Evolutionary conservation across 2,797 vertebrate genomes (phyloP), one percentile per base, ranked within the genome.

Genomic region (Phataginus tricuspis): DNA sequence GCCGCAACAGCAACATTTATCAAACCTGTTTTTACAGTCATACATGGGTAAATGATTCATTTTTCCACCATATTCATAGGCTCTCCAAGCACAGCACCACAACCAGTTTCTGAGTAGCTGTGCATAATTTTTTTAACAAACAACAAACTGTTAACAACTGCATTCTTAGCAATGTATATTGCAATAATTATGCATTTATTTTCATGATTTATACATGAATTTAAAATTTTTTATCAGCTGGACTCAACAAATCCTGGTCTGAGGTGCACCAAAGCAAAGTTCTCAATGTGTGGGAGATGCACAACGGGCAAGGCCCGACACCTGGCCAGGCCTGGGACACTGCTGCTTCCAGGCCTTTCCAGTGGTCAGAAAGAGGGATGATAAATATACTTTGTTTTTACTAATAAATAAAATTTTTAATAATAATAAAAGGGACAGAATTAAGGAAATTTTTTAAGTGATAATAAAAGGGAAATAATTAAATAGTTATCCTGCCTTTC

Each of bases 101-200:
- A 99, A 92, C 99, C 99, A 2, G 99, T 34, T 25, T 99, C 99
- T 0, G 97, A 19, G 0, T 98, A 82, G 6, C 98, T 99, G 98
- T 99, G 99, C 97, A 99, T 97, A 98, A 99, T 99, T 98, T 99
- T 99, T 98, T 99, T 99, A 95, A 99, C 99, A 92, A 99, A 99
- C 39, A 99, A 98, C 0, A 99, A 99, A 10, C 99, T 99, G 97
- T 99, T 99, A 9, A 99, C 99, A 0, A 99, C 99, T 0, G 99
- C 99, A 1, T 99, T 99, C 98, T 99, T 99, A 6, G 99, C 99
- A 18, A 99, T 99, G 27, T 99, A 99, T 99, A 99, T 99, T 71
- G 99, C 99, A 16, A 99, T 99, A 96, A 99, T 99, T 86, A 99
- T 99, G 63, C 99, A 98, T 0, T 99, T 98, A 98, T 98, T 68